These are phyloP conservation scores for Platynereis dumerilii DNA, from an alignment of 2,888 invertebrate genomes.

Conservation along the genomic window DNA sequence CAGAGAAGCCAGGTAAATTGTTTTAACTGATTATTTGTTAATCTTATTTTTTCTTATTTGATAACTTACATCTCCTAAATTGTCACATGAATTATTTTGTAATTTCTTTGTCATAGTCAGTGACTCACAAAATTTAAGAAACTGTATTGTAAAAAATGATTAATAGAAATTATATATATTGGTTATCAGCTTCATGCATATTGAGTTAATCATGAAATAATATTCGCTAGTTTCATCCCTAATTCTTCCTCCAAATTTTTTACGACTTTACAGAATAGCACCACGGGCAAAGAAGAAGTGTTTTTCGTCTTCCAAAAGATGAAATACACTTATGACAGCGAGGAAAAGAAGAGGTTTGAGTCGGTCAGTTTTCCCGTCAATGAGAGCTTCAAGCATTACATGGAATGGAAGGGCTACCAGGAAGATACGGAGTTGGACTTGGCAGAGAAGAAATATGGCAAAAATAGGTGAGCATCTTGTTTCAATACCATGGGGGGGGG, in stretches of 20 bases:
- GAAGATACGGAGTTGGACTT: conserved; percentile 80
- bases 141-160: too few relatives aligned
- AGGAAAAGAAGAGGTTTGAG: conserved; percentile 79
- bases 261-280: conserved; percentile 28
- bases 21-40: too few relatives aligned
- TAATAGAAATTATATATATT: too few relatives aligned
- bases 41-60: too few relatives aligned
- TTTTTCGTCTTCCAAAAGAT: conserved; percentile 99
- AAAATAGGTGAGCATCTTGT: conserved; percentile 77
- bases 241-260: too few relatives aligned
- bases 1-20: conserved; percentile 64
- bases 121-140: too few relatives aligned
- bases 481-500: too few relatives aligned
- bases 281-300: conserved; percentile 50
- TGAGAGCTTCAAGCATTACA: conserved; percentile 49
- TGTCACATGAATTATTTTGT: too few relatives aligned
- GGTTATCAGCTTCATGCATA: too few relatives aligned
- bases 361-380: conserved; percentile 86
- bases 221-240: too few relatives aligned
- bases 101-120: too few relatives aligned
- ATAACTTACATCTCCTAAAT: not conserved
- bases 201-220: too few relatives aligned
- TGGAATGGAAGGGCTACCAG: conserved; percentile 83
- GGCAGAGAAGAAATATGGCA: conserved; percentile 84
- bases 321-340: conserved; percentile 86